A percentile compares a stretch with the other conserved stretches of the same genome.
phyloP scores from a whole-genome alignment of 2,888 invertebrate genomes.

The Mimachlamys varia region DNA sequence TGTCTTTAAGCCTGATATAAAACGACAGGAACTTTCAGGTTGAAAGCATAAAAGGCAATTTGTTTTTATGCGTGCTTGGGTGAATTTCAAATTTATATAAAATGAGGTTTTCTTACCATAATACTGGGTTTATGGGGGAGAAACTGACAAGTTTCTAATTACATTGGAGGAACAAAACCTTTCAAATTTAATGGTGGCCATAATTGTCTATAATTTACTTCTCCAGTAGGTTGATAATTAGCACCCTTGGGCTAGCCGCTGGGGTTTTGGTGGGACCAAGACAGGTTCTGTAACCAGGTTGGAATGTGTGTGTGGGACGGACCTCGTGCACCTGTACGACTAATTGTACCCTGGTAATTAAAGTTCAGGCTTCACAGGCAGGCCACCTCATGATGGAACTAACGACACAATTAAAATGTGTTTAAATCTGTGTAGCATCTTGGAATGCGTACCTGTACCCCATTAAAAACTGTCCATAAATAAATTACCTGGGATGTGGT shows the following conservation, averaged over 20 bases:
- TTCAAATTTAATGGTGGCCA: constrained; percentile 31
- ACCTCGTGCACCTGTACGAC: constrained; percentile 43
- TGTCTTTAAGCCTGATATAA: constrained; percentile 20
- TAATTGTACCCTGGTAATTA: constrained; percentile 47
- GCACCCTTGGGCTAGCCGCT: constrained; percentile 22
- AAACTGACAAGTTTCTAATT: constrained; percentile 34
- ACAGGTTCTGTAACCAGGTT: neutral
- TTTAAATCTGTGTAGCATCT: constrained; percentile 43
- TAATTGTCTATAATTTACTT: constrained; percentile 31
- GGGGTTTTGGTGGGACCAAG: neutral
- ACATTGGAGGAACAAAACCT: neutral
- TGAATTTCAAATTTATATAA: constrained; percentile 26
- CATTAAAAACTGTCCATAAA: neutral
- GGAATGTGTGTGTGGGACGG: neutral
- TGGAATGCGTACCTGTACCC: constrained; percentile 18
- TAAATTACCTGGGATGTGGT: constrained; percentile 9
- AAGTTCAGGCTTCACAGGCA: constrained; percentile 13
- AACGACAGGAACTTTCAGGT: constrained; percentile 27
- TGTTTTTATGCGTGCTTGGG: constrained; percentile 26
- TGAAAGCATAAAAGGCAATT: constrained; percentile 32
- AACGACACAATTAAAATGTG: constrained; percentile 49
- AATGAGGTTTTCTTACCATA: constrained; percentile 31
- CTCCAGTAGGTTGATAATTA: neutral
- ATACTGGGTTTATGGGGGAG: constrained; percentile 29
- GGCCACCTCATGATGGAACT: constrained; percentile 45